Conservation (phyloP, 2,797 vertebrate genomes). For the Hephaestus fuliginosus region DNA sequence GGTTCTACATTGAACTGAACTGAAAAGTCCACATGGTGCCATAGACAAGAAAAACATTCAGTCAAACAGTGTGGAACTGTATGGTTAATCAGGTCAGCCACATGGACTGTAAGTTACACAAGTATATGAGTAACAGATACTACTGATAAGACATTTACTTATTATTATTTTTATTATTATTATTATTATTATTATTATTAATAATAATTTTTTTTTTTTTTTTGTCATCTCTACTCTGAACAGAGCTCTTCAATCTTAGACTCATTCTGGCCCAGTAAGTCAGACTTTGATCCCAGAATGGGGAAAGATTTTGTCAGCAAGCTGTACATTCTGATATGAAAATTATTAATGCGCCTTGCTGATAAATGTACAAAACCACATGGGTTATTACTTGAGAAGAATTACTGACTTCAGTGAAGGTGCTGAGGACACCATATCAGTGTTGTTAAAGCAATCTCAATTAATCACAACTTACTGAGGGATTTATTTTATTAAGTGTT, state of each 20-base stretch:
- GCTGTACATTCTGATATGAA: neutral
- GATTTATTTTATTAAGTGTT: neutral
- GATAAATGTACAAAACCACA: neutral
- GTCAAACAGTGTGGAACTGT: neutral
- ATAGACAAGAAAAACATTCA: neutral
- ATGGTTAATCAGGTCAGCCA: neutral
- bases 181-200: too few species aligned
- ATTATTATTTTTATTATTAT: too few species aligned
- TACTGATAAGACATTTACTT: neutral
- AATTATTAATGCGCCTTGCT: neutral
- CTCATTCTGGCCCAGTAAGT: neutral
- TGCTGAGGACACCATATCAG: neutral
- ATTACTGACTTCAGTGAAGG: neutral
- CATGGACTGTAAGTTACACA: too few species aligned
- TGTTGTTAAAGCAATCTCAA: neutral
- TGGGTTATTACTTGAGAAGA: neutral
- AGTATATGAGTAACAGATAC: neutral
- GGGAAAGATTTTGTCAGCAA: neutral
- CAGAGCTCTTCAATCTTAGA: neutral
- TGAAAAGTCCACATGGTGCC: neutral
- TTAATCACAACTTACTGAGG: neutral
- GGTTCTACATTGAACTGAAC: neutral
- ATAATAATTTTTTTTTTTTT: neutral
- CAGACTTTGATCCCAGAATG: slow-evolving; percentile 1
- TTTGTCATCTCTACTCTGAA: slow-evolving; percentile 2